Base-by-base conservation (phyloP, 2,113 vertebrate genomes). In the Gambusia affinis region DNA sequence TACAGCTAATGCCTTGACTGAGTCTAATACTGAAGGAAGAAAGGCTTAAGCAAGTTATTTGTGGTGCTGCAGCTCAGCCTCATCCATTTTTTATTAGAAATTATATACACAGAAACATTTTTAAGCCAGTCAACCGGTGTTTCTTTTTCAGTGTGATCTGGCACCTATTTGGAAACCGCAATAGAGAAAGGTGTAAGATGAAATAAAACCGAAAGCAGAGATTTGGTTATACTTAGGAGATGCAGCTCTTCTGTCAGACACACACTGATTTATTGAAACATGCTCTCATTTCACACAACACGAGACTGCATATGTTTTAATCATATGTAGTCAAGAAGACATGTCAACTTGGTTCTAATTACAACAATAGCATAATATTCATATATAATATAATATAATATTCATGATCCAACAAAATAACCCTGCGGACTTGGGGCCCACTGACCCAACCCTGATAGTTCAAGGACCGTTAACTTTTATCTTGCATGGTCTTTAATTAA, bases 31-130 rank as follows among this genome's bases (percentile, higher is more conserved):
- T 7, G 11, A 66, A n/a, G 4, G 37, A 27, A 4, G 15, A 64
- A 60, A 67, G 70, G 76, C 83, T 90, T 80, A 82, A 81, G 76
- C 64, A 79, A 83, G 78, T 73, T 62, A 87, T 82, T 70, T 31
- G 69, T 27, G 35, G 27, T 62, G 69, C 61, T 77, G 70, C 17
- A 30, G 66, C 64, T 51, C 68, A 47, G 57, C 76, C 39, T 82
- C 47, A 76, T 83, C 61, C 66, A 71, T 67, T 70, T 85, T 86
- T 85, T 82, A 78, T 76, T 80, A 72, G 68, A 64, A 64, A 60
- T 17, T 19, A 39, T 64, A 65, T 19, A 17, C 44, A 19, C 44
- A 47, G 14, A 47, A 47, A 47, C 15, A 17, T 47, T 47, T 19
- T 47, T 19, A 83, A 69, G 76, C 73, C 60, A 19, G 64, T 17